Conservation (phyloP, 2,113 vertebrate genomes). For the Ranitomeya imitator region DNA sequence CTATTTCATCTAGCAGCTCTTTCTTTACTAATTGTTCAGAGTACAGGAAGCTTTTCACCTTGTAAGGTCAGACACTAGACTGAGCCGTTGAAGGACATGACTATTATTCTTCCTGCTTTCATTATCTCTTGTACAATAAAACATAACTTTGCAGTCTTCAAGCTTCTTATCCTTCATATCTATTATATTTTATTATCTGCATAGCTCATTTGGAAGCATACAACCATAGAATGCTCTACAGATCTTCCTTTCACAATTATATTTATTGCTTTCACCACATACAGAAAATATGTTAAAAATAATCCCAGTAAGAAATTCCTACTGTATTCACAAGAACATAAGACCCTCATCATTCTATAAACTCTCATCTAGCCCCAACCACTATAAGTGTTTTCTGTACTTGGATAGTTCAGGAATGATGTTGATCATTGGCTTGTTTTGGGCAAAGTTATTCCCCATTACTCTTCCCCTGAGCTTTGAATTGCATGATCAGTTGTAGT, state of each 20-base stretch:
- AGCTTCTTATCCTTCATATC: constrained; percentile 5
- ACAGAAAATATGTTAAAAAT: neutral
- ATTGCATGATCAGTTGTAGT: too few relatives aligned
- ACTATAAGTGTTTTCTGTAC: too few relatives aligned
- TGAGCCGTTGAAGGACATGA: neutral
- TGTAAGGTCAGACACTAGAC: constrained; percentile 6
- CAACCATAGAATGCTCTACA: neutral
- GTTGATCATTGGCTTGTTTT: too few relatives aligned
- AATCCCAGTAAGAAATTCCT: neutral
- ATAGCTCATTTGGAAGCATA: constrained; percentile 1
- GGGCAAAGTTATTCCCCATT: too few relatives aligned
- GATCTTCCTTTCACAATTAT: neutral
- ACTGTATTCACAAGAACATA: neutral
- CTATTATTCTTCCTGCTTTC: constrained; percentile 26
- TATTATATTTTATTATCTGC: constrained; percentile 7
- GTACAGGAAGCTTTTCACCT: constrained; percentile 15
- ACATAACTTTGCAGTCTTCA: neutral
- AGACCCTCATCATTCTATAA: too few relatives aligned
- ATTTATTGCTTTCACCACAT: constrained; percentile 12
- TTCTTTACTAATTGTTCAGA: neutral
- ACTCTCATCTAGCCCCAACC: too few relatives aligned
- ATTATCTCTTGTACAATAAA: constrained; percentile 27
- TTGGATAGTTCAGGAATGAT: too few relatives aligned
- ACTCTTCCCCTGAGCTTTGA: too few relatives aligned
- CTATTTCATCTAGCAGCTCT: neutral